Conservation (phyloP, 1,140 invertebrate species). For the Tetraneura akinire region DNA sequence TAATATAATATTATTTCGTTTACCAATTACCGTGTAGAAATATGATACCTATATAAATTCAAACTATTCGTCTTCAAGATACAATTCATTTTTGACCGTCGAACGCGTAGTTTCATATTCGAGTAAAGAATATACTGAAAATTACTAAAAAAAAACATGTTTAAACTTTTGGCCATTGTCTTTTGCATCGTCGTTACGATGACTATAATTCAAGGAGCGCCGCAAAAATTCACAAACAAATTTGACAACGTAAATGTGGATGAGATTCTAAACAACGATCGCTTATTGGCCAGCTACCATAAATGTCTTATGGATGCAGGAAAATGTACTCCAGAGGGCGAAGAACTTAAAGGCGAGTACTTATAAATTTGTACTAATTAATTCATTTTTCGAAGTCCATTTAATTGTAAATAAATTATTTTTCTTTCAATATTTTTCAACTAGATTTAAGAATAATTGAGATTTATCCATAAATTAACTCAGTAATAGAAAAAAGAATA, state of each 20-base stretch:
- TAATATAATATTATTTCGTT: neutral
- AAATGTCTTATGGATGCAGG: constrained; percentile 71
- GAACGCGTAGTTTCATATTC: neutral
- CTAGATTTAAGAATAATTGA: too few relatives aligned
- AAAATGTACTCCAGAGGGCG: constrained; percentile 71
- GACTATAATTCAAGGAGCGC: neutral
- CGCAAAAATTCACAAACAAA: constrained; percentile 68
- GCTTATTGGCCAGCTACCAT: constrained; percentile 68
- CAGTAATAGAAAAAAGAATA: too few relatives aligned
- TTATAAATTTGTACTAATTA: too few relatives aligned
- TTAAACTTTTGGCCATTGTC: neutral
- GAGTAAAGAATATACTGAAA: neutral
- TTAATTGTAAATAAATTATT: too few relatives aligned
- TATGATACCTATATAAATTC: neutral
- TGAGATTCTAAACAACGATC: constrained; percentile 68
- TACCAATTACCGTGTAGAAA: neutral
- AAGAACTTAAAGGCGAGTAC: constrained; percentile 70
- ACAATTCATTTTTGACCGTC: neutral
- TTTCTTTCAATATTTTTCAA: too few relatives aligned
- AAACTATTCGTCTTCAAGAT: neutral
- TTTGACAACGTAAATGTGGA: constrained; percentile 73
- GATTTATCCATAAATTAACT: too few relatives aligned
- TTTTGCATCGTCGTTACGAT: neutral
- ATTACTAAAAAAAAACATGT: constrained; percentile 4
- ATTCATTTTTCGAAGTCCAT: too few relatives aligned